Base-by-base conservation (phyloP, 2,888 invertebrate species). In the Paralinhomoeus sp. region DNA sequence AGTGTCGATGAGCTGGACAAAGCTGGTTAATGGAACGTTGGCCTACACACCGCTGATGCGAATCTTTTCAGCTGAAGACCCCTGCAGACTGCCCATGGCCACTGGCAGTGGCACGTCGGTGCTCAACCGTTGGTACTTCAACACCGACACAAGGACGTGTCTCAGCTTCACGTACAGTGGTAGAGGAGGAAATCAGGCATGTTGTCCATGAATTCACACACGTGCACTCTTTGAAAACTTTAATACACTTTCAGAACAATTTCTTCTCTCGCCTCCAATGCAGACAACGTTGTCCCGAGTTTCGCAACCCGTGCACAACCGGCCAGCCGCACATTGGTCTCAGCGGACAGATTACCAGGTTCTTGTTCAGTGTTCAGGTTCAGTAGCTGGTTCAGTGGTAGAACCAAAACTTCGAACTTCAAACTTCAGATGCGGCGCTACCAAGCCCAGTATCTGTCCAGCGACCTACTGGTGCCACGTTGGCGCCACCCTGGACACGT, bases 61-160 rank as follows among this genome's bases (percentile, higher is more conserved):
- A 27, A 12, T 27, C 27, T 27, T 38, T 43, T 31, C 45, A 51
- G 57, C 59, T 18, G 47, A 53, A 31, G 60, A 60, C 45, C 51
- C 52, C 22, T 61, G 61, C 45, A 51, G 53, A 20, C 55, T 58
- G 44, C 61, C 61, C 2, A 44, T 58, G 42, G 56, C 55, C 47
- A 45, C 52, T 15, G 61, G 61, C 27, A 49, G 53, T 21, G 61
- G 61, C 35, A 58, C 53, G 37, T 49, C 54, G 12, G 58, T 57
- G 37, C 47, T 62, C 18, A 57, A 54, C 41, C 51, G 60, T 42
- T 61, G 47, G 49, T 52, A 48, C 41, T 57, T 48, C 47, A 50
- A 50, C 44, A 43, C 42, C 15, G 48, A 50, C 34, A 45, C 49
- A n/a, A 31, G 45, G 36, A 49, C 46, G 17, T 50, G 50, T 24